phyloP scores from a whole-genome alignment of 1,140 invertebrate species.

The Patella vulgata region DNA sequence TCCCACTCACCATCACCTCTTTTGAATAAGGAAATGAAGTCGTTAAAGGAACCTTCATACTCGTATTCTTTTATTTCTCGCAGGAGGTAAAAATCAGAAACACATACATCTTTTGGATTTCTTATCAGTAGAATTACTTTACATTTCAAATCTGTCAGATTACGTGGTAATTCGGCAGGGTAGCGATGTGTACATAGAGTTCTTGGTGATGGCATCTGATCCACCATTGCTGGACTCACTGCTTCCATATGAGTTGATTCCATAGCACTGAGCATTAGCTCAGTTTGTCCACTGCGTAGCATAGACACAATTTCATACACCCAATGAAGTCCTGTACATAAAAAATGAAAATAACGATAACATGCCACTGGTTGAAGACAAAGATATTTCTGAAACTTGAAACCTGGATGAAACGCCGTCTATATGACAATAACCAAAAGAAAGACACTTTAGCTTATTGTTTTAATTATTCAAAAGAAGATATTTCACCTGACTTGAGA shows the following conservation, averaged over 20 bases:
- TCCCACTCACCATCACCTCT: slow-evolving; percentile 1
- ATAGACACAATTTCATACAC: slow-evolving; percentile 12
- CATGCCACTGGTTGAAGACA: no score
- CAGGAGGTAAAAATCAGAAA: slow-evolving; percentile 3
- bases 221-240: background rate
- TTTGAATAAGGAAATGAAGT: slow-evolving; percentile 5
- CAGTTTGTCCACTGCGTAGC: background rate
- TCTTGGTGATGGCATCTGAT: slow-evolving; percentile 1
- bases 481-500: no score
- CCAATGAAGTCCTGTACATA: slow-evolving; percentile 10
- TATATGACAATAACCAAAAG: no score
- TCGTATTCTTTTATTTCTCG: background rate
- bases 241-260: background rate
- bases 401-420: no score
- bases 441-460: no score
- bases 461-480: no score
- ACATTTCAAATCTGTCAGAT: slow-evolving; percentile 1
- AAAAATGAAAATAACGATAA: no score
- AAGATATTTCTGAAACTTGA: no score
- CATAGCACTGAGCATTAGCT: background rate
- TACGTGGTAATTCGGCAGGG: background rate
- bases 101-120: slow-evolving; percentile 13
- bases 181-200: slow-evolving; percentile 3
- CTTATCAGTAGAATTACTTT: slow-evolving; percentile 5
- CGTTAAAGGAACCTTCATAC: slow-evolving; percentile 9